Evolutionary conservation across 2,797 vertebrate species (phyloP).

Genomic region (Rhadinocentrus ornatus): DNA sequence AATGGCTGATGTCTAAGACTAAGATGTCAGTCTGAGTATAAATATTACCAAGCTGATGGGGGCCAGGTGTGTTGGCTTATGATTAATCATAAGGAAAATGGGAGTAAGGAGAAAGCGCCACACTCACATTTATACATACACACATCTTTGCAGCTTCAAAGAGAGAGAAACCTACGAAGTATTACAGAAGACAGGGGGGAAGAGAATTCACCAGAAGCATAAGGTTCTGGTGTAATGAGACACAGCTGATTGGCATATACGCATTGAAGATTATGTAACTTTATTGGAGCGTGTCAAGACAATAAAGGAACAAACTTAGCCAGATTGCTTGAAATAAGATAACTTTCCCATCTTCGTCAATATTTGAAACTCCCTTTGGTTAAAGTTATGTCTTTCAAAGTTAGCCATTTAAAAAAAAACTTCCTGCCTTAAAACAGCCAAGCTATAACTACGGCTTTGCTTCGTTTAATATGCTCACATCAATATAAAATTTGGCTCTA

Average conservation of each 20-base stretch:
- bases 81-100: not conserved
- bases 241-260: too few relatives aligned
- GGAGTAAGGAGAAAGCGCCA: not conserved
- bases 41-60: not conserved
- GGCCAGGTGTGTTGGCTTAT: conserved; percentile 17
- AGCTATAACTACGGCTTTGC: not conserved
- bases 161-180: too few relatives aligned
- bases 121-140: not conserved
- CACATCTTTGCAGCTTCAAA: not conserved
- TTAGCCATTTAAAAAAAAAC: not conserved
- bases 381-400: not conserved
- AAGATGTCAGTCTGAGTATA: not conserved
- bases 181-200: not conserved
- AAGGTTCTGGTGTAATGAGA: not conserved
- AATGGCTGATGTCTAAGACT: not conserved
- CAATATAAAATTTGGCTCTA: not conserved
- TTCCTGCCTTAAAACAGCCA: not conserved
- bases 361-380: not conserved
- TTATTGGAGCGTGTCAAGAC: not conserved
- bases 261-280: too few relatives aligned
- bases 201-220: not conserved
- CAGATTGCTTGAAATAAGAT: not conserved
- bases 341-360: not conserved
- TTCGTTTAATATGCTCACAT: not conserved
- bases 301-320: not conserved